Evolutionary conservation across 2,113 vertebrate species (phyloP).

Genomic region (Chlamydotis undulata): DNA sequence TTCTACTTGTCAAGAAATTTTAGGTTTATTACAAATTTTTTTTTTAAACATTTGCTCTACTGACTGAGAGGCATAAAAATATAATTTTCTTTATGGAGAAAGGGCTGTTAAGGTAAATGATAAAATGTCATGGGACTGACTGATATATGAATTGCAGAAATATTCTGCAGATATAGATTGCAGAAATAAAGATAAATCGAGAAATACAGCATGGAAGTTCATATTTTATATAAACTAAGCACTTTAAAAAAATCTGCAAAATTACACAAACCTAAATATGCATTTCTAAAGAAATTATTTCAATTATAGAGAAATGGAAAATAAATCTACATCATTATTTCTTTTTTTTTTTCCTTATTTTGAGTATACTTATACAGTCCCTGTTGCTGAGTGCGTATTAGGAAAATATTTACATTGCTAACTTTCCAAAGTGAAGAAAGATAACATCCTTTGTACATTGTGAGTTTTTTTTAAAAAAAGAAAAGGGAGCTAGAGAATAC

Average conservation of each 20-base stretch:
- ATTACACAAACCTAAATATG: neutral
- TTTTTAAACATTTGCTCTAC: neutral
- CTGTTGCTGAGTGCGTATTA: neutral
- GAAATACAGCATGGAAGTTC: neutral
- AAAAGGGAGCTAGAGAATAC: neutral
- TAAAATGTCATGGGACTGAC: neutral
- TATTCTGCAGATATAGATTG: neutral
- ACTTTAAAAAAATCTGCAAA: neutral
- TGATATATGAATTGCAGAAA: neutral
- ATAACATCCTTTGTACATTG: neutral
- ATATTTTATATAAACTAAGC: neutral
- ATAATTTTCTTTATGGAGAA: neutral
- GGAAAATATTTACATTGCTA: neutral
- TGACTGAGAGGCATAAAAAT: neutral
- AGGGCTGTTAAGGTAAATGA: neutral
- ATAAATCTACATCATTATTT: neutral
- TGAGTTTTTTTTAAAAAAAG: neutral
- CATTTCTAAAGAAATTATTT: neutral
- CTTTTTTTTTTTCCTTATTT: neutral
- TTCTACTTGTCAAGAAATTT: neutral
- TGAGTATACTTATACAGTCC: neutral
- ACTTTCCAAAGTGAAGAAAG: neutral
- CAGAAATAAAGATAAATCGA: neutral
- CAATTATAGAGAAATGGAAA: neutral
- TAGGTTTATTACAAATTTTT: neutral